These are phyloP conservation scores for Lepus americanus DNA, from an alignment of 2,113 vertebrate species.

Conservation along the genomic window DNA sequence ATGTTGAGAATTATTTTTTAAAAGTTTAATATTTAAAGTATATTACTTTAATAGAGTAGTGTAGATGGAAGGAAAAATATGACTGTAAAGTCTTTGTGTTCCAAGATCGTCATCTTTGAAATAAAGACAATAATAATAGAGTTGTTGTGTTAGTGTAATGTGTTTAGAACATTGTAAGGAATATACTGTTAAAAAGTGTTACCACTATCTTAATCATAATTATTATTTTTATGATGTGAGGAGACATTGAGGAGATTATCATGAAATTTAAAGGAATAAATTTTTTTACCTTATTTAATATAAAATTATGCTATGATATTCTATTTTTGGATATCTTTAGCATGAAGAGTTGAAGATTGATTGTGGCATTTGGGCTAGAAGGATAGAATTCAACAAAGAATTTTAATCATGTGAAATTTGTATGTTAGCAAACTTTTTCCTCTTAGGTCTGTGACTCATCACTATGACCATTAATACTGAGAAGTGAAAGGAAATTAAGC, in stretches of 20 bases:
- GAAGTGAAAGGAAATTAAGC: slow-evolving; percentile 48
- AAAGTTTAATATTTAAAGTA: slow-evolving; percentile 42
- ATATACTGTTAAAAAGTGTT: neutral
- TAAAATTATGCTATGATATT: neutral
- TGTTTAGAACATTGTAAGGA: neutral
- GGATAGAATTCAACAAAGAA: slow-evolving; percentile 10
- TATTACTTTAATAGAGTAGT: neutral
- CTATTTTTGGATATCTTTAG: slow-evolving; percentile 34
- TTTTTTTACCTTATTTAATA: slow-evolving; percentile 63
- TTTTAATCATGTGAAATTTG: slow-evolving; percentile 38
- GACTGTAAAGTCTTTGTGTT: neutral
- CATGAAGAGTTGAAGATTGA: slow-evolving; percentile 14
- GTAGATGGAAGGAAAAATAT: neutral
- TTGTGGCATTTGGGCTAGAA: neutral
- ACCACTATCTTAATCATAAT: slow-evolving; percentile 52
- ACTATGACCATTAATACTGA: neutral
- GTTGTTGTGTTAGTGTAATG: neutral
- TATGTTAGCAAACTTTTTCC: slow-evolving; percentile 33
- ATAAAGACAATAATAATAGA: slow-evolving; percentile 51
- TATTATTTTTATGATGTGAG: slow-evolving; percentile 23
- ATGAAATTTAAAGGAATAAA: slow-evolving; percentile 51
- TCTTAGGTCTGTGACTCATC: slow-evolving; percentile 11
- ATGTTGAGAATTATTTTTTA: neutral
- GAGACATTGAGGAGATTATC: slow-evolving; percentile 27
- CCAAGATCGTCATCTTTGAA: slow-evolving; percentile 49